A percentile compares a stretch with the other conserved stretches of the same genome.
phyloP scores from a whole-genome alignment of 2,888 invertebrate genomes.

The Eretmocerus hayati region DNA sequence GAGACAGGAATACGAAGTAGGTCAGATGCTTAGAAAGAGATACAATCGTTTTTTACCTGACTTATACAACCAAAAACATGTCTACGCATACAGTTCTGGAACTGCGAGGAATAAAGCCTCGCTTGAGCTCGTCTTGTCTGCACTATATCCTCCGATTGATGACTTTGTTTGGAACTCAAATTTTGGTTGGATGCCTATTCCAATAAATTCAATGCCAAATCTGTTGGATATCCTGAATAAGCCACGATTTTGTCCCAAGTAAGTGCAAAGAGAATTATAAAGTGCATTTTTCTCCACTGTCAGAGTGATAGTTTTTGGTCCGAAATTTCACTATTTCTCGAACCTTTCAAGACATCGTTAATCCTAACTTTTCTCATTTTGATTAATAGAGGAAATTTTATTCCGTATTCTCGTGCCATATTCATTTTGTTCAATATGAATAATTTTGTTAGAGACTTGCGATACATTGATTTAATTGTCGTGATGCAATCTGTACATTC shows the following conservation, averaged over 20 bases:
- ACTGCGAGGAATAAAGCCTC: constrained; percentile 30
- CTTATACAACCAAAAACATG: constrained; percentile 23
- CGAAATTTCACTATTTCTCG: no score
- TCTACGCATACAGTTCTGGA: constrained; percentile 27
- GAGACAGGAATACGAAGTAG: constrained; percentile 27
- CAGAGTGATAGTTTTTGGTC: no score
- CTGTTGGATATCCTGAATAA: constrained; percentile 26
- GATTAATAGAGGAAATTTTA: no score
- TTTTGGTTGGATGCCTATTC: constrained; percentile 28
- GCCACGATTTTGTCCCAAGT: constrained; percentile 23
- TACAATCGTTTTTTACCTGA: constrained; percentile 27
- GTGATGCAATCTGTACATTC: not conserved
- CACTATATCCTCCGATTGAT: constrained; percentile 25
- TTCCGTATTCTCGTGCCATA: no score
- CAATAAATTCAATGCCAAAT: constrained; percentile 24
- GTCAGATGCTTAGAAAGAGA: constrained; percentile 25
- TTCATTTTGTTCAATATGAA: no score
- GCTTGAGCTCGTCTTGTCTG: constrained; percentile 28
- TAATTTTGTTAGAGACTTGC: no score
- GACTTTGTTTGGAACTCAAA: constrained; percentile 25
- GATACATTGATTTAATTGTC: not conserved
- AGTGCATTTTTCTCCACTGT: no score
- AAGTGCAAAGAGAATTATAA: no score
- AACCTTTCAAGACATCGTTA: no score
- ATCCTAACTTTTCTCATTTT: no score